phyloP scores from a whole-genome alignment of 1,140 invertebrate genomes.

The Drosophila jambulina region DNA sequence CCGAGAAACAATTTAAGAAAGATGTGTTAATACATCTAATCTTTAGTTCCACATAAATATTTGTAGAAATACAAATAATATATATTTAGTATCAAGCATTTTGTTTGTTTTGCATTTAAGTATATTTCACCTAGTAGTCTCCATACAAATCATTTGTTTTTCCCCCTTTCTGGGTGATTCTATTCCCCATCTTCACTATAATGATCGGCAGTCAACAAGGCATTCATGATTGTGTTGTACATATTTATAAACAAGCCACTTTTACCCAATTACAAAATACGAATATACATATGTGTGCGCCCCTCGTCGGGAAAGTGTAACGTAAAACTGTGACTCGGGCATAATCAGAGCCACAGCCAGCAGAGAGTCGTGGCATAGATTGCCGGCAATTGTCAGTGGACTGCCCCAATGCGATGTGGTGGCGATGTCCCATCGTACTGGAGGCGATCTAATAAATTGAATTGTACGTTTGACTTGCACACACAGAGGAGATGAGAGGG shows the following conservation, averaged over 20 bases:
- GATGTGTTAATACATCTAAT: too few relatives aligned
- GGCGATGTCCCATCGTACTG: conserved; percentile 56
- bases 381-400: conserved; percentile 65
- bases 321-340: conserved; percentile 41
- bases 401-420: conserved; percentile 30
- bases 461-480: conserved; percentile 81
- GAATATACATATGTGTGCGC: neutral
- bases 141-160: neutral
- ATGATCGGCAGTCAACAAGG: conserved; percentile 34
- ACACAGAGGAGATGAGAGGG: neutral
- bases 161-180: neutral
- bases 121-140: neutral
- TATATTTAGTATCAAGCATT: neutral
- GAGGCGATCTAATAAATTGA: conserved; percentile 81
- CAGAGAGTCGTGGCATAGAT: conserved; percentile 58
- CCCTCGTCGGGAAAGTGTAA: conserved; percentile 24
- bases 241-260: conserved; percentile 66
- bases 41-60: neutral
- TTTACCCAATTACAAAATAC: conserved; percentile 66
- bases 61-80: neutral
- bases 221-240: conserved; percentile 38
- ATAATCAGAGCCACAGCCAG: conserved; percentile 47
- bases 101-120: neutral
- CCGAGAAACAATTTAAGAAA: neutral
- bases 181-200: conserved; percentile 1